phyloP scores from a whole-genome alignment of 2,888 invertebrate species.

The Drosophila sordidula region DNA sequence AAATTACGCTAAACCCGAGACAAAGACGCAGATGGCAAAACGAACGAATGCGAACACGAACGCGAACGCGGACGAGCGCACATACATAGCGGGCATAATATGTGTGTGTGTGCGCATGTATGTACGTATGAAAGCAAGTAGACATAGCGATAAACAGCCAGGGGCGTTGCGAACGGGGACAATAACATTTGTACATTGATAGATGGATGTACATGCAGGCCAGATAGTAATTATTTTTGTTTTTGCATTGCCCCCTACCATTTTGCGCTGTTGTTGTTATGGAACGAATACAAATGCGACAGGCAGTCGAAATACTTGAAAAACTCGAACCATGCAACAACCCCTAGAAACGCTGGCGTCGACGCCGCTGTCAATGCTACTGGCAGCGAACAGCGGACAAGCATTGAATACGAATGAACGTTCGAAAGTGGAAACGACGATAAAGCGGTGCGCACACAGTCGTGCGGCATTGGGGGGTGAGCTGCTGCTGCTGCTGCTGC shows the following conservation, averaged over 20 bases:
- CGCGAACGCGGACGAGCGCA: conserved; percentile 47
- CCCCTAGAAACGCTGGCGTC: conserved; percentile 46
- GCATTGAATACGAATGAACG: conserved; percentile 67
- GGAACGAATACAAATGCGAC: conserved; percentile 15
- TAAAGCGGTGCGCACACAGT: conserved; percentile 60
- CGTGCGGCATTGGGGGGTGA: conserved; percentile 54
- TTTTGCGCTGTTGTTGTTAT: conserved; percentile 16
- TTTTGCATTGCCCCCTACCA: conserved; percentile 2
- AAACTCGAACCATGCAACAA: conserved; percentile 28
- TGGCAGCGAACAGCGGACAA: conserved; percentile 53
- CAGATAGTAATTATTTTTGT: conserved; percentile 37
- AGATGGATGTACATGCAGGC: conserved; percentile 27
- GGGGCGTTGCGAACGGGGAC: conserved; percentile 43
- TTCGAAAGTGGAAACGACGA: conserved; percentile 61
- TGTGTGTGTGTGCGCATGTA: conserved; percentile 3
- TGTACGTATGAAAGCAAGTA: conserved; percentile 46
- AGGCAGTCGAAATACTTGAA: conserved; percentile 2
- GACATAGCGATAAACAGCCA: conserved; percentile 55
- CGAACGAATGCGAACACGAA: conserved; percentile 64
- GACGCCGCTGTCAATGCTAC: conserved; percentile 41
- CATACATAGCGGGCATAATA: conserved; percentile 7
- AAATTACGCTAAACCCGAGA: conserved; percentile 51
- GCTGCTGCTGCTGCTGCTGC: conserved; percentile 15
- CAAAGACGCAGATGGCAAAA: conserved; percentile 61
- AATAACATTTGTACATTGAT: conserved; percentile 27